Percentiles rank a stretch among this genome's conserved stretches.
Evolutionary conservation across 2,888 invertebrate species (phyloP).

Genomic region (Drosophila pseudotalamancana): DNA sequence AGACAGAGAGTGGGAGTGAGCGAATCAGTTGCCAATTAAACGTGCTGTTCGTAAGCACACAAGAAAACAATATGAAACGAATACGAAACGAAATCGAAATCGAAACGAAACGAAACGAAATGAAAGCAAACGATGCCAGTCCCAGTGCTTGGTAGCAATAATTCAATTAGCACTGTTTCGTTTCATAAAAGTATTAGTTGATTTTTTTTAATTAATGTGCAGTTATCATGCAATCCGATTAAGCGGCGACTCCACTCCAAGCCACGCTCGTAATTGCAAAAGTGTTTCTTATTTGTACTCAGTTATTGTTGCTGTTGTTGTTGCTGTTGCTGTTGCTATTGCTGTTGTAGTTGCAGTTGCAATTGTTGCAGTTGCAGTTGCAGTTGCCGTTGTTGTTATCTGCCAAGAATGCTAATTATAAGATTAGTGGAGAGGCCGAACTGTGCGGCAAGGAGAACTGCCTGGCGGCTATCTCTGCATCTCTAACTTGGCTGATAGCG

Average conservation of each 20-base stretch:
- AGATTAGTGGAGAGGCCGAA: slow-evolving; percentile 58
- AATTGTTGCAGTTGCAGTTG: slow-evolving; percentile 21
- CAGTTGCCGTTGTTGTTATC: slow-evolving; percentile 66
- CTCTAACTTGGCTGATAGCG: slow-evolving; percentile 53
- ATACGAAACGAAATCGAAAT: slow-evolving; percentile 4
- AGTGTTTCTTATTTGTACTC: slow-evolving; percentile 79
- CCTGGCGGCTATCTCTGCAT: slow-evolving; percentile 45
- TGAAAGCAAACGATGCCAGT: slow-evolving; percentile 61
- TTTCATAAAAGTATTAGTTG: slow-evolving; percentile 82
- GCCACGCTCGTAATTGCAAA: slow-evolving; percentile 63
- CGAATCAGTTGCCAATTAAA: slow-evolving; percentile 59
- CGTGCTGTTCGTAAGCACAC: slow-evolving; percentile 45
- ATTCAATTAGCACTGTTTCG: slow-evolving; percentile 82
- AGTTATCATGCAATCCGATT: slow-evolving; percentile 81
- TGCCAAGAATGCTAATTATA: slow-evolving; percentile 81
- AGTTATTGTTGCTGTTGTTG: slow-evolving; percentile 32
- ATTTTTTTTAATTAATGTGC: slow-evolving; percentile 80
- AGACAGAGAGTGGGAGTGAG: background rate
- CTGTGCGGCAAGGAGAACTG: slow-evolving; percentile 22
- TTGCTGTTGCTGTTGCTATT: slow-evolving; percentile 33
- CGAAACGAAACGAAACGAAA: slow-evolving; percentile 32
- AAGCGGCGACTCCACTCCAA: slow-evolving; percentile 56
- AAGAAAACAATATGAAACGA: slow-evolving; percentile 9
- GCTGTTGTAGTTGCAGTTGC: no score
- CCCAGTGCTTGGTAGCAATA: slow-evolving; percentile 71